phyloP scores from a whole-genome alignment of 2,888 invertebrate species.

The Lithophane socia region DNA sequence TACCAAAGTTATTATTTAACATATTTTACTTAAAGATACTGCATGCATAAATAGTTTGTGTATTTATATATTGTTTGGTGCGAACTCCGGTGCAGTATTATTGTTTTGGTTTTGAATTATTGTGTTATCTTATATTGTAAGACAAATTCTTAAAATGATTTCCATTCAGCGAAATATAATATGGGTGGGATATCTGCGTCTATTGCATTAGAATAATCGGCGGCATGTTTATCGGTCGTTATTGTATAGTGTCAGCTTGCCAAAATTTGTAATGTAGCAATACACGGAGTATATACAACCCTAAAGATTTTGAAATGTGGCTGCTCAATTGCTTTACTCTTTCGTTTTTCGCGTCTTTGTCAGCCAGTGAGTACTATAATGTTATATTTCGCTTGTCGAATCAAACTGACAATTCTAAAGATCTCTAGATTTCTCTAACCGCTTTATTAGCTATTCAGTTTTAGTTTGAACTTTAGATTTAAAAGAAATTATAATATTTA shows the following conservation, averaged over 20 bases:
- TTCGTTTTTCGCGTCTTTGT: conserved; percentile 31
- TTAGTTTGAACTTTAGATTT: conserved; percentile 75
- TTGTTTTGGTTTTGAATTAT: conserved; percentile 74
- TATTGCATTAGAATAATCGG: conserved; percentile 27
- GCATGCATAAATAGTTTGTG: conserved; percentile 76
- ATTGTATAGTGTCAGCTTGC: conserved; percentile 48
- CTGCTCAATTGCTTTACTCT: conserved; percentile 43
- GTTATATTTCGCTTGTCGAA: conserved; percentile 61
- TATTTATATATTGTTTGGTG: conserved; percentile 76
- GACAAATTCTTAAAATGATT: conserved; percentile 56
- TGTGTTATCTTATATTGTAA: conserved; percentile 68
- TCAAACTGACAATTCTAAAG: conserved; percentile 70
- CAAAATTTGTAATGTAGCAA: conserved; percentile 40
- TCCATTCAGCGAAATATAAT: conserved; percentile 61
- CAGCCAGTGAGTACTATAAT: conserved; percentile 68
- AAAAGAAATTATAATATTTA: conserved; percentile 82
- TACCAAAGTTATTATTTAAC: conserved; percentile 88
- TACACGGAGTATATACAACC: conserved; percentile 27
- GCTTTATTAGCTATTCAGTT: conserved; percentile 74
- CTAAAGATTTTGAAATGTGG: conserved; percentile 27
- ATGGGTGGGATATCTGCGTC: conserved; percentile 37
- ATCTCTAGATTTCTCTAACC: conserved; percentile 75
- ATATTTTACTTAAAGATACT: conserved; percentile 77
- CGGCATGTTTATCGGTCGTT: conserved; percentile 22
- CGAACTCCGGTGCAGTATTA: conserved; percentile 78